phyloP scores from a whole-genome alignment of 2,113 vertebrate genomes.

The Microtus richardsoni region DNA sequence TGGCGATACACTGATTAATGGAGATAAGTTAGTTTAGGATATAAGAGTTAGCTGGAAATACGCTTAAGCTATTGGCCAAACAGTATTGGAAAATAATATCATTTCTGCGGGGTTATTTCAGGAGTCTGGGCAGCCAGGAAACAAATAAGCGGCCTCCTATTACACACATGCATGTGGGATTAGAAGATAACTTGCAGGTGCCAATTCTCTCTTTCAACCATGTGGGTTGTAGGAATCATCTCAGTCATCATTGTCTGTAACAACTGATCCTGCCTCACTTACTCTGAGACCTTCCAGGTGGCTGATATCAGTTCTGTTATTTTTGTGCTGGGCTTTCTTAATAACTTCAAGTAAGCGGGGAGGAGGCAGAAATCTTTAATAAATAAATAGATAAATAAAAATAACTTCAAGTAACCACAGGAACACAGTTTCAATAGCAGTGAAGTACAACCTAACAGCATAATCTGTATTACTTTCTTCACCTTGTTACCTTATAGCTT shows the following conservation, averaged over 20 bases:
- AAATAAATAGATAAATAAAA: too few relatives aligned
- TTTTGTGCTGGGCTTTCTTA: constrained; percentile 42
- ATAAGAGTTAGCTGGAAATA: too few relatives aligned
- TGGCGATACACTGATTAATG: too few relatives aligned
- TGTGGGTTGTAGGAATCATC: not conserved
- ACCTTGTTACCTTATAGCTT: not conserved
- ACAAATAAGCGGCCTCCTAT: too few relatives aligned
- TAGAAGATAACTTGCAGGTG: not conserved
- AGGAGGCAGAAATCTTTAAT: too few relatives aligned
- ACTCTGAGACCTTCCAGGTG: not conserved
- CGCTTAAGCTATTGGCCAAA: too few relatives aligned
- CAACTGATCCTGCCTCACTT: not conserved
- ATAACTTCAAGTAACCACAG: not conserved
- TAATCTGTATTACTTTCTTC: not conserved
- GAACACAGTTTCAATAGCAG: constrained; percentile 19
- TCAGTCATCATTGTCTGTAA: not conserved
- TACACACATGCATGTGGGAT: not conserved
- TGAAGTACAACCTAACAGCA: not conserved
- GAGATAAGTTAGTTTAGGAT: too few relatives aligned
- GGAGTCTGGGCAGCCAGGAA: too few relatives aligned
- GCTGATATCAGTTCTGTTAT: not conserved
- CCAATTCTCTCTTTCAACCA: not conserved
- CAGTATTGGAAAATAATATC: too few relatives aligned
- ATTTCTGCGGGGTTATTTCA: too few relatives aligned
- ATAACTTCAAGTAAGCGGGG: too few relatives aligned